Percentiles rank a stretch among this genome's conserved stretches.
These are phyloP conservation scores for Schizopygopsis malacanthus DNA, from an alignment of 2,797 vertebrate species.

Conservation along the genomic window DNA sequence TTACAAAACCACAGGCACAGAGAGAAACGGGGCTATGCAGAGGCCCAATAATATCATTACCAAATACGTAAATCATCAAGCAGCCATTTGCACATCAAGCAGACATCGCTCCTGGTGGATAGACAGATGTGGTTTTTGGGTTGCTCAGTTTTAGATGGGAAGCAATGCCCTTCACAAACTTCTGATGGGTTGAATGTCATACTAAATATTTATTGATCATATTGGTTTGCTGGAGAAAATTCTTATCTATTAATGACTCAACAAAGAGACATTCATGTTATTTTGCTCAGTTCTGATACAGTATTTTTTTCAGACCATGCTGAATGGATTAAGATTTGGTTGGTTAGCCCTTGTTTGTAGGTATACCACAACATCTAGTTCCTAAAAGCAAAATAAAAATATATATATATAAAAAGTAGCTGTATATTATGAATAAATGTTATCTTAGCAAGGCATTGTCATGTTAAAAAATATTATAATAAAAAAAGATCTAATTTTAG, in stretches of 20 bases:
- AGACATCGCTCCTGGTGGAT: slow-evolving; percentile 32
- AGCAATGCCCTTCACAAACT: slow-evolving; percentile 39
- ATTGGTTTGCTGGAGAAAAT: background rate
- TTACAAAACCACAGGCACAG: slow-evolving; percentile 61
- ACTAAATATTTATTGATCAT: slow-evolving; percentile 18
- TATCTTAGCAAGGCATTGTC: background rate
- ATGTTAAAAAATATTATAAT: background rate
- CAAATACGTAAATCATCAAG: slow-evolving; percentile 57
- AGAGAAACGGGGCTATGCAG: slow-evolving; percentile 47
- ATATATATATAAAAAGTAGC: too few relatives aligned
- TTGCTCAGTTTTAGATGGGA: slow-evolving; percentile 5
- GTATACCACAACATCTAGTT: background rate
- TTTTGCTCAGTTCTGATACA: background rate
- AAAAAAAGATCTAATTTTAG: background rate
- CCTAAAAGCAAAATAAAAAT: too few relatives aligned
- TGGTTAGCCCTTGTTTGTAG: background rate
- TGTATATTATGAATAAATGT: too few relatives aligned
- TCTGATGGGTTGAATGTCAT: slow-evolving; percentile 19
- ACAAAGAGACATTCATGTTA: background rate
- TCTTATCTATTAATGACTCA: background rate
- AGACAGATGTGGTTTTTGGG: slow-evolving; percentile 50
- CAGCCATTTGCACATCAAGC: slow-evolving; percentile 49
- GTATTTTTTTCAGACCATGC: background rate
- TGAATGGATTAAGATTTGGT: background rate
- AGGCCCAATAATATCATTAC: slow-evolving; percentile 57